These are phyloP conservation scores for Idaea straminata DNA, from an alignment of 2,888 invertebrate species.

Conservation along the genomic window DNA sequence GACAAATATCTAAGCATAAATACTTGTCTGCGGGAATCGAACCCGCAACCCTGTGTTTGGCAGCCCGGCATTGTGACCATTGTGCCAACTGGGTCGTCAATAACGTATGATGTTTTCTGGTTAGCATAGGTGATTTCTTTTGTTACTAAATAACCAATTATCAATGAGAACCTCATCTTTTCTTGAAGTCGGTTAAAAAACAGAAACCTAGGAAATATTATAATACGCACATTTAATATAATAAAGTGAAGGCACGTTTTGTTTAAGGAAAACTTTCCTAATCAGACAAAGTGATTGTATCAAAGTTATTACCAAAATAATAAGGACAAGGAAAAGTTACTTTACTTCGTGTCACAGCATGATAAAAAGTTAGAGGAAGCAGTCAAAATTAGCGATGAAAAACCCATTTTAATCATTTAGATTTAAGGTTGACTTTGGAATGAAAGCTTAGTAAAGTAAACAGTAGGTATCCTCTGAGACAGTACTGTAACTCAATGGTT, in stretches of 20 bases:
- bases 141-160: too few species aligned
- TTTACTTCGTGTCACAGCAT: slow-evolving; percentile 19
- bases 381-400: not conserved
- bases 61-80: too few species aligned
- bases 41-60: too few species aligned
- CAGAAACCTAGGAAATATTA: too few species aligned
- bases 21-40: too few species aligned
- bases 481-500: slow-evolving; percentile 13
- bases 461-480: slow-evolving; percentile 9
- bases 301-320: slow-evolving; percentile 9
- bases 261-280: not conserved
- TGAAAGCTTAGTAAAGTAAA: not conserved
- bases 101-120: too few species aligned
- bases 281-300: slow-evolving; percentile 1
- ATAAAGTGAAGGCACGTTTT: not conserved
- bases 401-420: not conserved
- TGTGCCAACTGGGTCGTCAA: too few species aligned
- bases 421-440: slow-evolving; percentile 14
- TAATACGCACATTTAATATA: not conserved
- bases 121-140: too few species aligned
- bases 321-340: slow-evolving; percentile 16
- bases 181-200: too few species aligned
- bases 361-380: slow-evolving; percentile 20
- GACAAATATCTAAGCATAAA: too few species aligned
- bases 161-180: too few species aligned